These are phyloP conservation scores for Mercenaria mercenaria DNA, from an alignment of 1,140 invertebrate species.

Conservation along the genomic window DNA sequence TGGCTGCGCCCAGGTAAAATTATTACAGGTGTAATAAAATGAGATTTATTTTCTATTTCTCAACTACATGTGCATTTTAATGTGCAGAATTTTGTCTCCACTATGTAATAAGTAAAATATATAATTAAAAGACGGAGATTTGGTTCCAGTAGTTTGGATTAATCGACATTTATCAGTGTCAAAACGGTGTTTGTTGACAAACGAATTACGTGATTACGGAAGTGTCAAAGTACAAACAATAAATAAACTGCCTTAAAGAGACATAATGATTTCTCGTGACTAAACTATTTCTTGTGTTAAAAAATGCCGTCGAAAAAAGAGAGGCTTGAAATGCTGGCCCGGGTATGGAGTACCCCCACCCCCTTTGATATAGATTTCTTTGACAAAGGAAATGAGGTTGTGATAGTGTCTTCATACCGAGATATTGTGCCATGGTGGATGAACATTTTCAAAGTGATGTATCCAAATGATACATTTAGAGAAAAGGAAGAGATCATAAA, in stretches of 20 bases:
- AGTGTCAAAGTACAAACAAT: neutral
- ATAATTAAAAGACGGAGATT: neutral
- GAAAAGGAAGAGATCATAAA: slow-evolving; percentile 82
- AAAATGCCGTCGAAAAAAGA: slow-evolving; percentile 82
- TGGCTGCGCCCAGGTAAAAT: slow-evolving; percentile 54
- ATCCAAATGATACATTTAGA: slow-evolving; percentile 79
- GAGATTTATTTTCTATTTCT: neutral
- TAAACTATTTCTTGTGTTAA: neutral
- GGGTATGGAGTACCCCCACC: slow-evolving; percentile 82
- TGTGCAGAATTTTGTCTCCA: neutral
- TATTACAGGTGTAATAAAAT: slow-evolving; percentile 30
- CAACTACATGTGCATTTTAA: neutral
- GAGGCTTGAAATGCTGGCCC: slow-evolving; percentile 74
- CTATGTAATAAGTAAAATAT: neutral
- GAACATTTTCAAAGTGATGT: slow-evolving; percentile 77
- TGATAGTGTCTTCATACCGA: slow-evolving; percentile 77
- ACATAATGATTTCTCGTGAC: neutral
- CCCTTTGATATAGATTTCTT: slow-evolving; percentile 82
- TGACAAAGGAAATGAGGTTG: slow-evolving; percentile 81
- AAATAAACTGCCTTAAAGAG: neutral
- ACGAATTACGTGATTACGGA: neutral
- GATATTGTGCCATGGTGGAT: slow-evolving; percentile 80
- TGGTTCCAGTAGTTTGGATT: neutral
- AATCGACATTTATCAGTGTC: neutral
- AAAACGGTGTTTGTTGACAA: neutral